These are phyloP conservation scores for Hippotragus niger DNA, from an alignment of 2,113 vertebrate species.

Conservation along the genomic window DNA sequence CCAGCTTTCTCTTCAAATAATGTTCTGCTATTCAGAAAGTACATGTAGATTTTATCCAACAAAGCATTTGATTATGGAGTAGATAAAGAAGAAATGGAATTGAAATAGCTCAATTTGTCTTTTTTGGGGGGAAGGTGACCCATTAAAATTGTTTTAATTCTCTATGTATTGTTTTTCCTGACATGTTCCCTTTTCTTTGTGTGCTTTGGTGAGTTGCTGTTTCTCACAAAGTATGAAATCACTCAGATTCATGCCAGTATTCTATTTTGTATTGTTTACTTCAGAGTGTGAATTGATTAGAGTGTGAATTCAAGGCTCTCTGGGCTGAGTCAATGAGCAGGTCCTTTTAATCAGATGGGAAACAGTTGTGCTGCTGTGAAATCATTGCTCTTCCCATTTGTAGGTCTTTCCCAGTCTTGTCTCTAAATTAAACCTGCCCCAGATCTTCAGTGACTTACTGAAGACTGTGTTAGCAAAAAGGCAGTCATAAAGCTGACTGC, in stretches of 20 bases:
- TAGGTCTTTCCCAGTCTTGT: neutral
- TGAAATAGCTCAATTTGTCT: neutral
- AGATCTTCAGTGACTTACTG: neutral
- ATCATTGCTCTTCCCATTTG: neutral
- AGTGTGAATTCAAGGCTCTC: neutral
- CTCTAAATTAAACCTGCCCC: neutral
- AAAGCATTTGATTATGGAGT: neutral
- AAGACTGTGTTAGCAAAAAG: neutral
- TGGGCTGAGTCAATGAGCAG: neutral
- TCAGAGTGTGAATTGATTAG: neutral
- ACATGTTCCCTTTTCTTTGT: neutral
- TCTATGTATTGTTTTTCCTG: neutral
- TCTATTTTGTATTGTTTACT: neutral
- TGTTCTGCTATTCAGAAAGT: slow-evolving; percentile 4
- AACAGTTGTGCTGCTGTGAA: neutral
- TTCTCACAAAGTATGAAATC: neutral
- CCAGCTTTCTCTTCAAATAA: neutral
- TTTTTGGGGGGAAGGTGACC: neutral
- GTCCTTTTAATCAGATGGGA: neutral
- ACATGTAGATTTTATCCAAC: neutral
- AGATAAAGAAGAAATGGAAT: neutral
- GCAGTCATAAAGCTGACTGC: neutral
- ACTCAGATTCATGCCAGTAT: neutral
- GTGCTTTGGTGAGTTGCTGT: neutral
- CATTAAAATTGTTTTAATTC: neutral